Evolutionary conservation across 92 coral and sea anemone species (phyloP).

Genomic region (Metridium senile): DNA sequence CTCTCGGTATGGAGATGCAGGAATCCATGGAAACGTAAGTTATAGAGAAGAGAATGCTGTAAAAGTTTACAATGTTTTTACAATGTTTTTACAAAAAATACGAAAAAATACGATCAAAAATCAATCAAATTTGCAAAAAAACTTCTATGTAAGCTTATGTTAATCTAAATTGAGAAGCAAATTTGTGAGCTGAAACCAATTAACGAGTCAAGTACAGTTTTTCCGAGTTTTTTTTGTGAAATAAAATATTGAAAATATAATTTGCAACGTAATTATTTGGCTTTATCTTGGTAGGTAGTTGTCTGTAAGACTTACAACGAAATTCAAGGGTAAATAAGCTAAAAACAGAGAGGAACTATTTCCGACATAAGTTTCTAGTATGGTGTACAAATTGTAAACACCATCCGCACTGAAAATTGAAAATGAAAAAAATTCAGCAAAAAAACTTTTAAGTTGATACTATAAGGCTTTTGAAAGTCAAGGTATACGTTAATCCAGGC

Average conservation of each 20-base stretch:
- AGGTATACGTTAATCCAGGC: too few relatives aligned
- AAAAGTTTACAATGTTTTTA: not conserved
- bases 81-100: not conserved
- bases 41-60: slow-evolving; percentile 17
- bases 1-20: not conserved
- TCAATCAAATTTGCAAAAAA: not conserved
- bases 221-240: not conserved
- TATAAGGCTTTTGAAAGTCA: too few relatives aligned
- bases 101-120: not conserved
- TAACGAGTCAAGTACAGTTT: too few relatives aligned
- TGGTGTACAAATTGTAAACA: too few relatives aligned
- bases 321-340: not conserved
- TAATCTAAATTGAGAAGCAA: too few relatives aligned
- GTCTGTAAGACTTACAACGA: not conserved
- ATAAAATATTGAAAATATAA: not conserved
- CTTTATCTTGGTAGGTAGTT: too few relatives aligned
- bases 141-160: too few relatives aligned
- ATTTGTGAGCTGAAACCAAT: not conserved
- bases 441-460: too few relatives aligned
- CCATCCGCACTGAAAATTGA: too few relatives aligned
- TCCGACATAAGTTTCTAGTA: too few relatives aligned
- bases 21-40: slow-evolving; percentile 18
- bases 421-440: too few relatives aligned
- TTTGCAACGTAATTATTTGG: not conserved
- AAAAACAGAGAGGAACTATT: not conserved